Percentiles rank a stretch among this genome's conserved stretches.
phyloP scores from a whole-genome alignment of 2,888 invertebrate species.

The Eutolmus rufibarbis region DNA sequence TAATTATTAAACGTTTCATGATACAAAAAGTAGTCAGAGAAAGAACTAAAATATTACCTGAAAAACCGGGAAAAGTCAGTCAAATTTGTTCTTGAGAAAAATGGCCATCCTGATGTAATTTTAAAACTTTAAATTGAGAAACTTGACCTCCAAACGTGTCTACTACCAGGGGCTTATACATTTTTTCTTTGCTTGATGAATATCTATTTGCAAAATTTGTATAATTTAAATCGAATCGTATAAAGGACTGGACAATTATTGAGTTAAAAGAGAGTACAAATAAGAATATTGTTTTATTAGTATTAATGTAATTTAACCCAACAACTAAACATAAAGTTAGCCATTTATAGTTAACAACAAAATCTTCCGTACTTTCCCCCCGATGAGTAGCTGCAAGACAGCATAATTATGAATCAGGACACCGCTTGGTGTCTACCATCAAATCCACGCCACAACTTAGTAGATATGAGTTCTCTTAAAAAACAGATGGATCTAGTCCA shows the following conservation, averaged over 20 bases:
- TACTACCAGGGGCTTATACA: too few relatives aligned
- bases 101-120: too few relatives aligned
- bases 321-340: background rate
- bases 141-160: too few relatives aligned
- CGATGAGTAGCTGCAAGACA: background rate
- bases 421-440: background rate
- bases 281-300: background rate
- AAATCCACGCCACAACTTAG: background rate
- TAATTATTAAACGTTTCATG: too few relatives aligned
- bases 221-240: background rate
- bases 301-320: background rate
- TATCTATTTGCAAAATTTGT: too few relatives aligned
- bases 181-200: too few relatives aligned
- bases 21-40: too few relatives aligned
- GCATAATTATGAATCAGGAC: background rate
- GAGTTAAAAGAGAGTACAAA: background rate
- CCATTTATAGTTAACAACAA: background rate
- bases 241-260: too few relatives aligned
- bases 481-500: background rate
- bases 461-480: constrained; percentile 1
- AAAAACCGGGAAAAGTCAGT: too few relatives aligned
- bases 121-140: too few relatives aligned
- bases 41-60: too few relatives aligned
- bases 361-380: background rate
- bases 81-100: too few relatives aligned